Base-by-base conservation (phyloP, 1,140 invertebrate species). In the Conopomorpha cramerella region DNA sequence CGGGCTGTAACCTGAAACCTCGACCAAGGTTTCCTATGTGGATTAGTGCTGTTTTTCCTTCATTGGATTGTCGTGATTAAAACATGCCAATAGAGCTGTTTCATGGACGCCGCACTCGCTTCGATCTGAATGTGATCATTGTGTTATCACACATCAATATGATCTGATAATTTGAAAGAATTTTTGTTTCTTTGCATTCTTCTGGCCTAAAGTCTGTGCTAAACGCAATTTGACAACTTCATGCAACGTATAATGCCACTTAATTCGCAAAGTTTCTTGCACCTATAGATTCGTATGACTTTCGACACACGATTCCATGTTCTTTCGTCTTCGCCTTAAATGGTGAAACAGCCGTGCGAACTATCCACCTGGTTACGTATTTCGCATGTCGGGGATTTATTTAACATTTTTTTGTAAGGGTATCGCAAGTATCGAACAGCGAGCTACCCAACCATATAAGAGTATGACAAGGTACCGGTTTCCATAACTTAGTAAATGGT, bases 11-110 rank as follows among this genome's bases (percentile, higher is more conserved):
- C 45, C 36, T 49, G 55, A 73, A 46, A 60, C 51, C 35, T 34
- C 28, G 49, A 51, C 64, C 64, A 73, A 73, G 68, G 68, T 55
- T 73, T 62, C 62, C 53, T 54, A 65, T 68, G 49, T 59, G 60
- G 52, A 73, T 74, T 74, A 67, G 46, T 51, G 46, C 45, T n/a
- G n/a, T n/a, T 61, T 57, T 70, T 62, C 62, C 47, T 70, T 55
- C n/a, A n/a, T n/a, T n/a, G n/a, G n/a, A n/a, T n/a, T n/a, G n/a
- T n/a, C n/a, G n/a, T n/a, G n/a, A n/a, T n/a, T n/a, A n/a, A n/a
- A n/a, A n/a, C n/a, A n/a, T n/a, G n/a, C n/a, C n/a, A n/a, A n/a
- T n/a, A n/a, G n/a, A n/a, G n/a, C n/a, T n/a, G n/a, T n/a, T n/a
- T n/a, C n/a, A n/a, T n/a, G n/a, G n/a, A n/a, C n/a, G n/a, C n/a